Conservation (phyloP, 2,113 vertebrate species). For the Delphinus delphis region DNA sequence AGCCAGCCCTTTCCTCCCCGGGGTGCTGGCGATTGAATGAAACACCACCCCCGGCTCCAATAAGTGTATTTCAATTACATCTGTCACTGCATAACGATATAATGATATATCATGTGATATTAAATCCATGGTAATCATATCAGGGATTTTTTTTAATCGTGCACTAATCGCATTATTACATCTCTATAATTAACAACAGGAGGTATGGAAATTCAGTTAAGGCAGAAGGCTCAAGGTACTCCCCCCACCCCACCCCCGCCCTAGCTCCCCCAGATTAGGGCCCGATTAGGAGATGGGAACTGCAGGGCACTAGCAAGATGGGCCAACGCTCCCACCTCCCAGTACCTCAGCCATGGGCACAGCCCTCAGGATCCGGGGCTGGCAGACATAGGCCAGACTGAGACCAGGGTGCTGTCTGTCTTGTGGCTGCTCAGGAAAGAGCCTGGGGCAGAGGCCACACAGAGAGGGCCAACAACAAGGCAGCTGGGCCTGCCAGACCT, state of each 20-base stretch:
- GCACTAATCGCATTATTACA: constrained; percentile 90
- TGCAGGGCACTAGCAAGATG: constrained; percentile 30
- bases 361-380: not conserved
- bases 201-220: constrained; percentile 82
- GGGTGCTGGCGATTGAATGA: constrained; percentile 94
- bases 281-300: constrained; percentile 23
- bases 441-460: not conserved
- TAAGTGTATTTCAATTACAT: constrained; percentile 99
- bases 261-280: constrained; percentile 52
- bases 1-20: constrained; percentile 84
- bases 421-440: constrained; percentile 17
- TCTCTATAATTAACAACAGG: constrained; percentile 90
- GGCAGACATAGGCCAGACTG: not conserved
- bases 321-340: constrained; percentile 17
- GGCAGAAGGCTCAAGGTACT: constrained; percentile 67
- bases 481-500: not conserved
- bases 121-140: constrained; percentile 98
- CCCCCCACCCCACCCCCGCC: not conserved
- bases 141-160: constrained; percentile 90
- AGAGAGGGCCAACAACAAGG: not conserved
- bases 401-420: not conserved
- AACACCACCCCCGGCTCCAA: constrained; percentile 93
- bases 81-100: constrained; percentile 97
- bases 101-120: constrained; percentile 99
- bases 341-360: not conserved